These are phyloP conservation scores for Temnothorax curvispinosus DNA, from an alignment of 1,140 invertebrate genomes.

Conservation along the genomic window DNA sequence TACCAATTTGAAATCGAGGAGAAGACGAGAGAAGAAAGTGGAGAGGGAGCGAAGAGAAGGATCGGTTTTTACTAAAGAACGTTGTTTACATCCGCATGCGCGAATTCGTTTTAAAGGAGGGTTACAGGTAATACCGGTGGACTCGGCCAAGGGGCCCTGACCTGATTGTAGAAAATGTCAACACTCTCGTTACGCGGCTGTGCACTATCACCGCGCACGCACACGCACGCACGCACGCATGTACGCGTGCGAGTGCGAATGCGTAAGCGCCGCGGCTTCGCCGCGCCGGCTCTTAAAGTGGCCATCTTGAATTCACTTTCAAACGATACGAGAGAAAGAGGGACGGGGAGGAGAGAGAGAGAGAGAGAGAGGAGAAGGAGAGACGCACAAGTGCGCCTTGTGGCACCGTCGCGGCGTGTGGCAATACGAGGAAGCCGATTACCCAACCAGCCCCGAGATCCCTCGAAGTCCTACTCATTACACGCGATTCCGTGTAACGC, in stretches of 20 bases:
- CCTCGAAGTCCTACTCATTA: slow-evolving; percentile 61
- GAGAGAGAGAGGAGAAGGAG: slow-evolving; percentile 23
- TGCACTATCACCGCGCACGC: slow-evolving; percentile 71
- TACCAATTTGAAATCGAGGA: not conserved
- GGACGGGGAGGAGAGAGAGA: not conserved
- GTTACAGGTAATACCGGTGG: slow-evolving; percentile 78
- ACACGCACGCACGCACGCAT: slow-evolving; percentile 6
- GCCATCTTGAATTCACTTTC: slow-evolving; percentile 83
- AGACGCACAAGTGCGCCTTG: slow-evolving; percentile 63
- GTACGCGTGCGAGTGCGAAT: not conserved
- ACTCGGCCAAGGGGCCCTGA: slow-evolving; percentile 79
- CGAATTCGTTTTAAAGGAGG: slow-evolving; percentile 76
- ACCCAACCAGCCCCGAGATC: slow-evolving; percentile 78
- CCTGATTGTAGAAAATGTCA: slow-evolving; percentile 85
- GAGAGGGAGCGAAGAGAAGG: slow-evolving; percentile 4
- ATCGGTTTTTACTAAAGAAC: slow-evolving; percentile 33
- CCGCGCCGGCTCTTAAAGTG: slow-evolving; percentile 72
- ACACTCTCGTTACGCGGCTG: slow-evolving; percentile 81
- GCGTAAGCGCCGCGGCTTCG: slow-evolving; percentile 32
- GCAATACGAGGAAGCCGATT: slow-evolving; percentile 84
- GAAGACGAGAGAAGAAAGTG: not conserved
- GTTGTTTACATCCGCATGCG: slow-evolving; percentile 64
- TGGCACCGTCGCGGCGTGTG: slow-evolving; percentile 73
- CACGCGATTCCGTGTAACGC: slow-evolving; percentile 63
- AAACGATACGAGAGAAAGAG: slow-evolving; percentile 60